These are phyloP conservation scores for Halisarca cf. caerulea DNA, from an alignment of 37 sponge, comb jelly and placozoan genomes.

Conservation along the genomic window DNA sequence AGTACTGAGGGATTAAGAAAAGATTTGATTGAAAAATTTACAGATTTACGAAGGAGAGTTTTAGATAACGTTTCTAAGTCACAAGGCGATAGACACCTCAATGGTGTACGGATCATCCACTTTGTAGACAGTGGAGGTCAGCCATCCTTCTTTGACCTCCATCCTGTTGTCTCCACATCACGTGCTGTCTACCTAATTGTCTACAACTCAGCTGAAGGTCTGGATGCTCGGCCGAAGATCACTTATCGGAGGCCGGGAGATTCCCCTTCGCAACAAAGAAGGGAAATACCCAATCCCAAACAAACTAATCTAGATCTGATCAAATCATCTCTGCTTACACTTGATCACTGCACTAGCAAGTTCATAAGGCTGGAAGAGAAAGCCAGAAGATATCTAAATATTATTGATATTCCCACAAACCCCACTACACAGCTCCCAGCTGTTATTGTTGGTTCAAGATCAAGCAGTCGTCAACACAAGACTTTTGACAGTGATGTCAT, in stretches of 20 bases:
- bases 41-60: no score
- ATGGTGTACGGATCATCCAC: slow-evolving; percentile 6
- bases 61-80: no score
- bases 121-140: slow-evolving; percentile 12
- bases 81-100: background rate
- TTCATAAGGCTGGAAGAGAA: background rate
- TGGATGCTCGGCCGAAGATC: background rate
- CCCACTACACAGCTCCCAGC: background rate
- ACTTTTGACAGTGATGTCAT: no score
- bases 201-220: slow-evolving; percentile 1
- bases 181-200: slow-evolving; percentile 9
- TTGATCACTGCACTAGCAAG: slow-evolving; percentile 2
- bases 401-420: no score
- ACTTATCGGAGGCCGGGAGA: background rate
- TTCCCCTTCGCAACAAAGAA: background rate
- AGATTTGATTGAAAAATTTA: no score
- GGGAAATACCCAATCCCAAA: background rate
- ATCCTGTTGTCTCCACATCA: background rate
- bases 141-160: slow-evolving; percentile 20
- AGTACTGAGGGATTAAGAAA: no score
- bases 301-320: slow-evolving; percentile 10
- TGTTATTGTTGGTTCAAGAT: background rate
- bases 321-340: background rate
- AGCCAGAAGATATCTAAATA: no score
- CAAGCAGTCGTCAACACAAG: background rate